Conservation (phyloP, 2,888 invertebrate genomes). For the Dasypogon diadema region DNA sequence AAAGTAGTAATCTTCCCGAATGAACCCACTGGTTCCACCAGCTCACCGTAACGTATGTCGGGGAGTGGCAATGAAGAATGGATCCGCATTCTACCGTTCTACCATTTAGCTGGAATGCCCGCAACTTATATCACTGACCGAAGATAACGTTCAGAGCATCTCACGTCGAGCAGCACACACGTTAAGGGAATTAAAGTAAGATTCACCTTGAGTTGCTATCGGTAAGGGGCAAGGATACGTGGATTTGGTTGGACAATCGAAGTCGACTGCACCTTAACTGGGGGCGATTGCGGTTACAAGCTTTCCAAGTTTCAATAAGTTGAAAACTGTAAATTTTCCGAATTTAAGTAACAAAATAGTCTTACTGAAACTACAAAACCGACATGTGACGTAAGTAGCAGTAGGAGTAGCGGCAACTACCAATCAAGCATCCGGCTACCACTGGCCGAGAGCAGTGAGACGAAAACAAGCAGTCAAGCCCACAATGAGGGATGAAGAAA, state of each 20-base stretch:
- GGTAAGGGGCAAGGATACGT: constrained; percentile 9
- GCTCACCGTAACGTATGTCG: background rate
- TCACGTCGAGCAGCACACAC: background rate
- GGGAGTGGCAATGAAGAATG: constrained; percentile 1
- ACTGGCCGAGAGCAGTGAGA: constrained; percentile 14
- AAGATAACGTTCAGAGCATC: background rate
- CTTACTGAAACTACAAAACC: background rate
- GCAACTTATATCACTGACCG: constrained; percentile 6
- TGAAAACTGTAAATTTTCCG: constrained; percentile 29
- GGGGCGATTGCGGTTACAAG: background rate
- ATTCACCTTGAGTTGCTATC: constrained; percentile 9
- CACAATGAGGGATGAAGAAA: constrained; percentile 39
- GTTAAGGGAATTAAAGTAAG: background rate
- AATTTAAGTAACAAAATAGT: constrained; percentile 33
- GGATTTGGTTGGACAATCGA: constrained; percentile 22
- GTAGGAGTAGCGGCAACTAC: background rate
- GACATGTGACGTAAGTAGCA: constrained; percentile 9
- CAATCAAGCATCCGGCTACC: constrained; percentile 26
- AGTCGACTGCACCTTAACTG: constrained; percentile 7
- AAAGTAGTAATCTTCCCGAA: constrained; percentile 24
- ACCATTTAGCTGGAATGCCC: constrained; percentile 15
- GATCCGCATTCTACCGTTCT: constrained; percentile 2
- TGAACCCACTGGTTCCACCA: background rate
- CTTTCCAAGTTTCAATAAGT: background rate
- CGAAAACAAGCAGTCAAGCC: constrained; percentile 28